phyloP scores from a whole-genome alignment of 2,113 vertebrate genomes.

The Aegithalos caudatus region DNA sequence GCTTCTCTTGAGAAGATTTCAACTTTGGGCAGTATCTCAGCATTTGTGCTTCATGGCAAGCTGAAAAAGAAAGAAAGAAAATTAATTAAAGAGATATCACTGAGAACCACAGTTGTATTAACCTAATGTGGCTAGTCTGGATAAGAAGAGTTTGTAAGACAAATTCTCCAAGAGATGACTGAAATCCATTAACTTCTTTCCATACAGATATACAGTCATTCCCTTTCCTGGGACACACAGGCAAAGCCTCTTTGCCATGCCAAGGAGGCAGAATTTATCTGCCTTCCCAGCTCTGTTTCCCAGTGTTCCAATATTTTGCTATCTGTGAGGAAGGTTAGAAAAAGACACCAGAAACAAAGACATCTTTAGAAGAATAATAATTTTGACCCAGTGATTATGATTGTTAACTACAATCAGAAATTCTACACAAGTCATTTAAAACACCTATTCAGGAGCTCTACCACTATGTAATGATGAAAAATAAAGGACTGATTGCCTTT shows the following conservation, averaged over 20 bases:
- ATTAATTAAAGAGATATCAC: neutral
- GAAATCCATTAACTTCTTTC: neutral
- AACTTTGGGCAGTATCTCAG: constrained; percentile 77
- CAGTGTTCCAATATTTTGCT: neutral
- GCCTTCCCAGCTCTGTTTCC: neutral
- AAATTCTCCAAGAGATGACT: neutral
- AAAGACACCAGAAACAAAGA: neutral
- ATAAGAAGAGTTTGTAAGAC: neutral
- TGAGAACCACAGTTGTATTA: accelerated
- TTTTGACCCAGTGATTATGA: neutral
- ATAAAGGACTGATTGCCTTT: neutral
- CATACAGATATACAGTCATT: neutral
- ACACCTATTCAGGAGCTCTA: neutral
- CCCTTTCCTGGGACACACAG: neutral
- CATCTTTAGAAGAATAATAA: neutral
- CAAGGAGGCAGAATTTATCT: neutral
- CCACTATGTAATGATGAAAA: neutral
- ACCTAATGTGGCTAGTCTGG: neutral
- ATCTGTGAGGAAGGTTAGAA: neutral
- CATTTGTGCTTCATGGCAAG: constrained; percentile 99
- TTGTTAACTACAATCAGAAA: neutral
- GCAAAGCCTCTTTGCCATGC: neutral
- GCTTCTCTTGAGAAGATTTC: constrained; percentile 61
- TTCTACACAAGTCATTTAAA: neutral
- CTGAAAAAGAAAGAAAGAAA: constrained; percentile 66